Percentiles rank a stretch among this genome's conserved stretches.
phyloP scores from a whole-genome alignment of 2,797 vertebrate species.

The Manis javanica region DNA sequence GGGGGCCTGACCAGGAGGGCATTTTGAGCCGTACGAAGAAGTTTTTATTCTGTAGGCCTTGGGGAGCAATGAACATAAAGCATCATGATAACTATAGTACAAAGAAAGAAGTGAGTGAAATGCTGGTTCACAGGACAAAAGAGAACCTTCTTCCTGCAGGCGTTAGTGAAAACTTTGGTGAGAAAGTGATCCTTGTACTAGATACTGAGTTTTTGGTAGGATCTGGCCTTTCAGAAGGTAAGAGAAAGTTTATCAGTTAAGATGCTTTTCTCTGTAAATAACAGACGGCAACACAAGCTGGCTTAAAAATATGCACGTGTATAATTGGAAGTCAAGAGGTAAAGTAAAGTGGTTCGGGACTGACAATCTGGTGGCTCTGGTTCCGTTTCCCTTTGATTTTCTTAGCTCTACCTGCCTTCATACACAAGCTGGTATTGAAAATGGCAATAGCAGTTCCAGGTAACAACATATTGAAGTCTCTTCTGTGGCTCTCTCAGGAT shows the following conservation, averaged over 20 bases:
- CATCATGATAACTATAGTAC: neutral
- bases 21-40: neutral
- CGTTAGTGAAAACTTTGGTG: neutral
- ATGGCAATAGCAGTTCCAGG: neutral
- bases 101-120: neutral
- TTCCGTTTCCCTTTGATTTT: neutral
- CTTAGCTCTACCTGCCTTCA: neutral
- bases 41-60: constrained; percentile 32
- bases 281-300: neutral
- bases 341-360: neutral
- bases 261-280: neutral
- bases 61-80: constrained; percentile 25
- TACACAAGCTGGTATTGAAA: neutral
- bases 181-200: neutral
- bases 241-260: neutral
- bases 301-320: neutral
- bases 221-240: constrained; percentile 12
- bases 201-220: neutral
- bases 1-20: neutral
- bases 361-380: neutral
- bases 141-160: neutral
- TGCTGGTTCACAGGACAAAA: neutral
- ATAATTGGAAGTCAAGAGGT: neutral
- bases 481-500: neutral
- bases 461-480: neutral